Evolutionary conservation across 2,113 vertebrate genomes (phyloP).

Genomic region (Cepphus grylle): DNA sequence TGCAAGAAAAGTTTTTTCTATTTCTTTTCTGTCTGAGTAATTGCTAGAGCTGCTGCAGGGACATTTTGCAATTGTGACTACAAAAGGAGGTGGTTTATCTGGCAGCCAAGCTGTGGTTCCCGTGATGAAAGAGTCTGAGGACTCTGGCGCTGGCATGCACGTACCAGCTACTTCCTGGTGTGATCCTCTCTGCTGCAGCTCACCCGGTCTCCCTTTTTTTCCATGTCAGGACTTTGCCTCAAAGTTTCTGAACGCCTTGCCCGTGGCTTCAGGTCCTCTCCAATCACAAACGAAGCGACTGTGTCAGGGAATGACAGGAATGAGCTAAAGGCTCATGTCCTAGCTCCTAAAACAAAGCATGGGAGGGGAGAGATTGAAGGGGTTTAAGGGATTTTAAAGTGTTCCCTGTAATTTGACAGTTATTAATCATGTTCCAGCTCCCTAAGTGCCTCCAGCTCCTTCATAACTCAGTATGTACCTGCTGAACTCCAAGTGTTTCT

Average conservation of each 20-base stretch:
- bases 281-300: background rate
- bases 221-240: background rate
- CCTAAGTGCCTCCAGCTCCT: background rate
- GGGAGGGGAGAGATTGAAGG: background rate
- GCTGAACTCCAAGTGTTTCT: background rate
- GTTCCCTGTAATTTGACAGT: background rate
- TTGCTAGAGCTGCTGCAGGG: background rate
- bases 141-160: background rate
- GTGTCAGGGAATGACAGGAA: background rate
- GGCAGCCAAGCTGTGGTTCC: background rate
- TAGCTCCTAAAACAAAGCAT: background rate
- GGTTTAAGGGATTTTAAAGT: background rate
- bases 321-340: background rate
- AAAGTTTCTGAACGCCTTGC: background rate
- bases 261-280: background rate
- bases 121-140: background rate
- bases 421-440: background rate
- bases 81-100: background rate
- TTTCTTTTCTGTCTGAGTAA: background rate
- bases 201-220: background rate
- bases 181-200: background rate
- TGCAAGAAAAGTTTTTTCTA: background rate
- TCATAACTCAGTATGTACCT: background rate
- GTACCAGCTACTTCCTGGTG: background rate
- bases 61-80: background rate